A percentile compares a stretch with the other conserved stretches of the same genome.
These are phyloP conservation scores for Merodon equestris DNA, from an alignment of 2,888 invertebrate genomes.

Conservation along the genomic window DNA sequence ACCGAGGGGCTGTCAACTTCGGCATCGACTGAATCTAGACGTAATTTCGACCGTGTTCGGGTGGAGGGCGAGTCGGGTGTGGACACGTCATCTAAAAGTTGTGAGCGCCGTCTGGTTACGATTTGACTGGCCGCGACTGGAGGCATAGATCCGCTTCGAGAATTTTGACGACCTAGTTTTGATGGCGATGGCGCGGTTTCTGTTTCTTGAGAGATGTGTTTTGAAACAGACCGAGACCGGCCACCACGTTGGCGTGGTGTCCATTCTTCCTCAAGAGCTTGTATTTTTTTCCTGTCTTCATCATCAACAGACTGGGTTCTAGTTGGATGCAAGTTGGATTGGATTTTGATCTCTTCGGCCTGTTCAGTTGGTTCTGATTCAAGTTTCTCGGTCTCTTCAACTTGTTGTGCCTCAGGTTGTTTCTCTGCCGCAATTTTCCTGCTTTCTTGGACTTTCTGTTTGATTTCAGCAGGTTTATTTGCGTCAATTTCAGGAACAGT, in stretches of 20 bases:
- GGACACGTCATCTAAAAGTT: conserved; percentile 69
- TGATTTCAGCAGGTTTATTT: conserved; percentile 6
- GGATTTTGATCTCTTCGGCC: too few species aligned
- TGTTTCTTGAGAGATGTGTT: neutral
- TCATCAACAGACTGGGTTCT: too few species aligned
- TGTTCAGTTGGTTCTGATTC: neutral
- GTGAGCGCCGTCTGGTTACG: conserved; percentile 69
- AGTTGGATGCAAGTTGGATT: too few species aligned
- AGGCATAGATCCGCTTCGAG: conserved; percentile 70
- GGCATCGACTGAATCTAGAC: conserved; percentile 70
- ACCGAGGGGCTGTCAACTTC: conserved; percentile 56
- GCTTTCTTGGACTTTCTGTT: neutral
- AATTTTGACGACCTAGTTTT: conserved; percentile 56
- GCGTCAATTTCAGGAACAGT: too few species aligned
- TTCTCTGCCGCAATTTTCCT: neutral
- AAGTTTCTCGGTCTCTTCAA: too few species aligned
- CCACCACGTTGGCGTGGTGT: conserved; percentile 31
- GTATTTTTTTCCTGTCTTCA: conserved; percentile 1
- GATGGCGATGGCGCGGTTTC: conserved; percentile 25
- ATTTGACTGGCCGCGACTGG: conserved; percentile 66
- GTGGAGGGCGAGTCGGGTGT: conserved; percentile 71
- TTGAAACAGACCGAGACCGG: conserved; percentile 42
- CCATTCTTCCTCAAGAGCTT: neutral
- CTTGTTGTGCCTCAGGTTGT: neutral
- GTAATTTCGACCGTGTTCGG: conserved; percentile 70